phyloP scores from a whole-genome alignment of 2,113 vertebrate genomes.

The Electrona antarctica region DNA sequence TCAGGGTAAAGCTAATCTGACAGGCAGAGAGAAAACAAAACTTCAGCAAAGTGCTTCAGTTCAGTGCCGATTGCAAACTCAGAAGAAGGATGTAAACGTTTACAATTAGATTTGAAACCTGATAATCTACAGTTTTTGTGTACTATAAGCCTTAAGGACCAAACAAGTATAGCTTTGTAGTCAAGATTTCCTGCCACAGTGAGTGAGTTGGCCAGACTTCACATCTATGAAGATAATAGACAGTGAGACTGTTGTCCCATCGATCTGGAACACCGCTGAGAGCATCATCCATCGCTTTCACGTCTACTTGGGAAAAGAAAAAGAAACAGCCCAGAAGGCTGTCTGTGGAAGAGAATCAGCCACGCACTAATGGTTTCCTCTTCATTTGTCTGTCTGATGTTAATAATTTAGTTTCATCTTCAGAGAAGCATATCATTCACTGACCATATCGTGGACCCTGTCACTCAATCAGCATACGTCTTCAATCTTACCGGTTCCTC shows the following conservation, averaged over 20 bases:
- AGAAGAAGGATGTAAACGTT: not conserved
- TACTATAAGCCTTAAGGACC: conserved; percentile 19
- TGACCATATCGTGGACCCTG: conserved; percentile 25
- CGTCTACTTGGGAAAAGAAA: conserved; percentile 46
- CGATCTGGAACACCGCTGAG: conserved; percentile 66
- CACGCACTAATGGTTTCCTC: conserved; percentile 37
- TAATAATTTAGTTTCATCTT: conserved; percentile 63
- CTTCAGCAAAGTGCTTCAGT: conserved; percentile 22
- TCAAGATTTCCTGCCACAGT: conserved; percentile 37
- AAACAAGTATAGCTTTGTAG: conserved; percentile 24
- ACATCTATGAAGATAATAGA: conserved; percentile 65
- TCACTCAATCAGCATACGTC: conserved; percentile 28
- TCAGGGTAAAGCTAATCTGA: conserved; percentile 38
- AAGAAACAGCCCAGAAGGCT: conserved; percentile 18
- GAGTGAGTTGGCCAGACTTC: conserved; percentile 52
- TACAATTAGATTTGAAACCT: not conserved
- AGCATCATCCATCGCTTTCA: conserved; percentile 63
- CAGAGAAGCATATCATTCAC: conserved; percentile 41
- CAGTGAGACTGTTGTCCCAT: conserved; percentile 60
- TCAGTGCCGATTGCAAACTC: not conserved
- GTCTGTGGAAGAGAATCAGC: conserved; percentile 39
- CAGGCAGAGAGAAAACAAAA: conserved; percentile 22
- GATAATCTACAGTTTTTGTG: not conserved
- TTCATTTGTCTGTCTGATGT: conserved; percentile 44
- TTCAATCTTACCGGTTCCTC: conserved; percentile 27